These are phyloP conservation scores for Cartodere bifasciata DNA, from an alignment of 2,888 invertebrate species.

Conservation along the genomic window DNA sequence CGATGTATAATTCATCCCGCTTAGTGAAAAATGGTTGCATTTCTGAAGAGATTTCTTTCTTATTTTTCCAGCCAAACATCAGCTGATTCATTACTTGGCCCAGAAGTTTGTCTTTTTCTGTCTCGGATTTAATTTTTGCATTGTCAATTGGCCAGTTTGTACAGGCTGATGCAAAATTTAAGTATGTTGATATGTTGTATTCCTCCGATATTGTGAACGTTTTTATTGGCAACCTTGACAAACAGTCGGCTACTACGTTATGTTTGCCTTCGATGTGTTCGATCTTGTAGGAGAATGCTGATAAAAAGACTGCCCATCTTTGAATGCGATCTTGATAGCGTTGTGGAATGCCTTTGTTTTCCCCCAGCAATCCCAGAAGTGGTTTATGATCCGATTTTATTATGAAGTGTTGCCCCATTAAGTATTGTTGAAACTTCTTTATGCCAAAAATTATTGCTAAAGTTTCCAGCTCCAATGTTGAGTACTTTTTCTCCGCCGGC, in stretches of 20 bases:
- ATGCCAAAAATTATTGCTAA: conserved; percentile 10
- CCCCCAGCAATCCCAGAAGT: conserved; percentile 9
- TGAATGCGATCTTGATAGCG: conserved; percentile 11
- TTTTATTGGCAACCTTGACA: conserved; percentile 10
- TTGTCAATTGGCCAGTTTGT: conserved; percentile 1
- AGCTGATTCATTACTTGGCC: conserved; percentile 4
- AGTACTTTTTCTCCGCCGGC: conserved; percentile 12
- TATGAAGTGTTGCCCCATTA: conserved; percentile 9
- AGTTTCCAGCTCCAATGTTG: conserved; percentile 12
- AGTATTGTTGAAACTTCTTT: conserved; percentile 9
- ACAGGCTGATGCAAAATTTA: conserved; percentile 4
- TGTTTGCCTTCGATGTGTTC: conserved; percentile 10
- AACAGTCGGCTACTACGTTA: conserved; percentile 10
- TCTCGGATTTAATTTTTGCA: conserved; percentile 6
- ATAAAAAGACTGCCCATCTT: conserved; percentile 14
- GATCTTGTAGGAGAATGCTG: conserved; percentile 10
- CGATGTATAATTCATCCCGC: conserved; percentile 7
- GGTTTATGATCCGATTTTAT: conserved; percentile 13
- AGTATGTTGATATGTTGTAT: conserved; percentile 2
- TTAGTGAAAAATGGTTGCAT: conserved; percentile 7
- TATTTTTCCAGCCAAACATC: conserved; percentile 2
- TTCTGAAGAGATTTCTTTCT: conserved; percentile 1
- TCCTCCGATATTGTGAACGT: too few relatives aligned
- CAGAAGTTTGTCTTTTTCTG: conserved; percentile 4
- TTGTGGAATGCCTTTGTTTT: conserved; percentile 9